Percentiles rank a stretch among this genome's conserved stretches.
Conservation (phyloP, 2,888 invertebrate genomes). For the Lapara coniferarum region DNA sequence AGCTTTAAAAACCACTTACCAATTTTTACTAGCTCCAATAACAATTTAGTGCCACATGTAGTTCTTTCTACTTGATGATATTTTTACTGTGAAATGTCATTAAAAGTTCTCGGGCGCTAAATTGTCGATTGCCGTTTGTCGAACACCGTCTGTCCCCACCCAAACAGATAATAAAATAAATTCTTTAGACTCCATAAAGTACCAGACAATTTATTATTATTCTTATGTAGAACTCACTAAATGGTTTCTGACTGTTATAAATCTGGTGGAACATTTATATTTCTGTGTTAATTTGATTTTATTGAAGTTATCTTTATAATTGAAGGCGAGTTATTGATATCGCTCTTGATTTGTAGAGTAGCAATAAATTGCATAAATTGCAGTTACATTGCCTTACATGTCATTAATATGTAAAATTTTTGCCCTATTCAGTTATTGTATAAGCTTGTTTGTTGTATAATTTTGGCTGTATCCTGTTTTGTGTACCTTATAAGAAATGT, state of each 20-base stretch:
- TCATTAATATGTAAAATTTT: no score
- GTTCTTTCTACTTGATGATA: not conserved
- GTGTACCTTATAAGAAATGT: no score
- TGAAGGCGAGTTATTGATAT: no score
- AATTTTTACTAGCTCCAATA: not conserved
- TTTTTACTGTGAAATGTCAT: not conserved
- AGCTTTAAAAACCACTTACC: not conserved
- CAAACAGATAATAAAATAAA: constrained; percentile 14
- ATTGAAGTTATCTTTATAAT: not conserved
- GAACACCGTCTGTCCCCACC: not conserved
- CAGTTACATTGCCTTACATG: no score
- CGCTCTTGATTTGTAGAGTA: no score
- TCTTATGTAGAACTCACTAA: not conserved
- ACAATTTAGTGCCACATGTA: not conserved
- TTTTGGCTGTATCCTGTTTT: no score
- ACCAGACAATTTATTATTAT: not conserved
- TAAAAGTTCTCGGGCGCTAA: constrained; percentile 10
- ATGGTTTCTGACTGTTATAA: not conserved
- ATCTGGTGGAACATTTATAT: not conserved
- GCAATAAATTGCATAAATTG: no score
- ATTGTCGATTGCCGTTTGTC: constrained; percentile 7
- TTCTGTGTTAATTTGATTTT: not conserved
- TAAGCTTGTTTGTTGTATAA: no score
- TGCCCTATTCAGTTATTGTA: no score
- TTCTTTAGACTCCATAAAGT: constrained; percentile 10